Evolutionary conservation across 2,888 invertebrate species (phyloP).

Genomic region (Andrena hattorfiana): DNA sequence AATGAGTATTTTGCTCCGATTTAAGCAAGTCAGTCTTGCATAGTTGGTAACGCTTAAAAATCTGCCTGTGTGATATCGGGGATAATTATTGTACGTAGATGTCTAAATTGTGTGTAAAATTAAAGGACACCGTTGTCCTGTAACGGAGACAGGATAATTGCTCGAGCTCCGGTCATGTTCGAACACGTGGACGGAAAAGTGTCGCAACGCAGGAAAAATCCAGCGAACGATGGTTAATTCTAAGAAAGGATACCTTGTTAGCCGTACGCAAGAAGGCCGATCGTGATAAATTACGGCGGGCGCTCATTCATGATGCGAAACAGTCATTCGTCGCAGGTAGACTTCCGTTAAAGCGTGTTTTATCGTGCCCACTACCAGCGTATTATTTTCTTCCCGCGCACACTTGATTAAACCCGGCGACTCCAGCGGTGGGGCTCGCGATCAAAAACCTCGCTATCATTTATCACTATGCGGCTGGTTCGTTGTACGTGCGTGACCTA

Average conservation of each 20-base stretch:
- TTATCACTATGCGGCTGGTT: slow-evolving; percentile 59
- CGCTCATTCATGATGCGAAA: slow-evolving; percentile 45
- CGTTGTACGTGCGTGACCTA: slow-evolving; percentile 67
- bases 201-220: slow-evolving; percentile 6
- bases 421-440: slow-evolving; percentile 46
- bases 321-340: slow-evolving; percentile 25
- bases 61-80: too few relatives aligned
- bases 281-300: slow-evolving; percentile 30
- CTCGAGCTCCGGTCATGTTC: neutral
- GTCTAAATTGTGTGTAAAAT: too few relatives aligned
- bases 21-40: neutral
- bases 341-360: slow-evolving; percentile 36
- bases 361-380: slow-evolving; percentile 12
- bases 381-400: slow-evolving; percentile 52
- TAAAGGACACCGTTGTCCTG: too few relatives aligned
- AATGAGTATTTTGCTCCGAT: neutral
- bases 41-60: too few relatives aligned
- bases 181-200: neutral
- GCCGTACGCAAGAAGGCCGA: slow-evolving; percentile 8
- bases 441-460: slow-evolving; percentile 68
- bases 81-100: too few relatives aligned
- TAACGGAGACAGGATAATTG: neutral
- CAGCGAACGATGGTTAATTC: slow-evolving; percentile 11
- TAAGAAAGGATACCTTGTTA: slow-evolving; percentile 11
- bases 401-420: slow-evolving; percentile 55